A percentile compares a stretch with the other conserved stretches of the same genome.
These are phyloP conservation scores for Varroa destructor DNA, from an alignment of 1,140 invertebrate genomes.

Conservation along the genomic window DNA sequence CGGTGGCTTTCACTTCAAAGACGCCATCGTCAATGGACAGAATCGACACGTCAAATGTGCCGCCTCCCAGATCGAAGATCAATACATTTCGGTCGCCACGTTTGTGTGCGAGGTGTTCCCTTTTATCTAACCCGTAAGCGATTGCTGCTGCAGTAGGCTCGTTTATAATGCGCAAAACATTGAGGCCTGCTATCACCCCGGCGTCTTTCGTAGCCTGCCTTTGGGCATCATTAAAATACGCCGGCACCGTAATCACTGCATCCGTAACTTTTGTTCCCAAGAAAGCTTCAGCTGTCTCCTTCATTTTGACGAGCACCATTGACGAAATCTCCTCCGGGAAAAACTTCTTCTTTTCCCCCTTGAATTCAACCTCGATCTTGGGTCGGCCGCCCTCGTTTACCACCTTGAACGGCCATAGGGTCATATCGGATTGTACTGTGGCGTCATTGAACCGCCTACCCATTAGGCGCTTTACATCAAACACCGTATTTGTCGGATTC, in stretches of 20 bases:
- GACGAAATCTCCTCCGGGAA: conserved; percentile 71
- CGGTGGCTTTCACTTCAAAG: conserved; percentile 80
- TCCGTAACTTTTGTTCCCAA: conserved; percentile 42
- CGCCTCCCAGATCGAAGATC: conserved; percentile 82
- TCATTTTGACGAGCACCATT: conserved; percentile 69
- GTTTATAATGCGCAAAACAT: conserved; percentile 53
- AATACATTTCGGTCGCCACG: conserved; percentile 45
- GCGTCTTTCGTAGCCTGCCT: conserved; percentile 81
- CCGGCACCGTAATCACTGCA: conserved; percentile 52
- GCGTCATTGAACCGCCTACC: conserved; percentile 41
- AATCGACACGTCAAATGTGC: conserved; percentile 89
- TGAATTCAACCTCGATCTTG: conserved; percentile 49
- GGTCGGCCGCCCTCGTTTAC: conserved; percentile 37
- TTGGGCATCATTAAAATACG: conserved; percentile 78
- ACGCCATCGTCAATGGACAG: conserved; percentile 84
- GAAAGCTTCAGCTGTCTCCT: conserved; percentile 54
- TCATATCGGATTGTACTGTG: conserved; percentile 41
- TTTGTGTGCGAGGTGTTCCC: conserved; percentile 32
- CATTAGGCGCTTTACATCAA: conserved; percentile 44
- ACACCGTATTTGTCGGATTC: conserved; percentile 48
- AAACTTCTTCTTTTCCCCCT: conserved; percentile 61
- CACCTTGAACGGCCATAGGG: conserved; percentile 43
- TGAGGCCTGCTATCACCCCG: conserved; percentile 68
- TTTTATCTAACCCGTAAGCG: conserved; percentile 44
- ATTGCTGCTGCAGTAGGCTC: conserved; percentile 44